Evolutionary conservation across 2,797 vertebrate species (phyloP).

Genomic region (Chelidonichthys spinosus): DNA sequence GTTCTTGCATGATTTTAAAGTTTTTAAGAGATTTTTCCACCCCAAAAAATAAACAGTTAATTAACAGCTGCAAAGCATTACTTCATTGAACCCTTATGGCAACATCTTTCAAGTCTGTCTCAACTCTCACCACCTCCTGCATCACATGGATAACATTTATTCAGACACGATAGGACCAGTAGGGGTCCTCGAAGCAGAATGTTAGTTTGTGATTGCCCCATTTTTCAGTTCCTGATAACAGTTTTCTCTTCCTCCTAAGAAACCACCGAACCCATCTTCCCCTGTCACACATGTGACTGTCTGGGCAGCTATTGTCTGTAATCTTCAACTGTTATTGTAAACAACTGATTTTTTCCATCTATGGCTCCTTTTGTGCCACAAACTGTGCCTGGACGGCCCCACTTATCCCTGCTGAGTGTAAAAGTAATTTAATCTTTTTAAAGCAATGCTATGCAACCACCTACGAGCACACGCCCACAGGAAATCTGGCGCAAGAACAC

Average conservation of each 20-base stretch:
- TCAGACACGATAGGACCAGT: neutral
- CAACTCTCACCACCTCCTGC: neutral
- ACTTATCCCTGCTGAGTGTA: neutral
- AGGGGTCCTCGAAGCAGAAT: neutral
- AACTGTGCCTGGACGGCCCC: neutral
- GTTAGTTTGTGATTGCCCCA: neutral
- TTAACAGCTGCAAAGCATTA: neutral
- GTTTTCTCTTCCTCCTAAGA: slow-evolving; percentile 8
- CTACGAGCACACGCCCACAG: neutral
- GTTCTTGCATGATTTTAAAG: neutral
- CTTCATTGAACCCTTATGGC: neutral
- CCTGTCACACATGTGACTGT: neutral
- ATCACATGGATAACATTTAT: too few relatives aligned
- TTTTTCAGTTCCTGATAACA: neutral
- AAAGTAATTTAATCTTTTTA: neutral
- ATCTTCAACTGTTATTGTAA: neutral
- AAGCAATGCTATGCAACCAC: neutral
- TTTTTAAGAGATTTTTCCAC: neutral
- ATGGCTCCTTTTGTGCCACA: neutral
- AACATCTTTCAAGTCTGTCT: neutral
- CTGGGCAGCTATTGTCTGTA: neutral
- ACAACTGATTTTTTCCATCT: neutral
- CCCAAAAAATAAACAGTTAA: neutral
- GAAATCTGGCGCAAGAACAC: slow-evolving; percentile 25
- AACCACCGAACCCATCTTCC: neutral